Conservation (phyloP, 2,888 invertebrate species). For the Tricholauxania praeusta region DNA sequence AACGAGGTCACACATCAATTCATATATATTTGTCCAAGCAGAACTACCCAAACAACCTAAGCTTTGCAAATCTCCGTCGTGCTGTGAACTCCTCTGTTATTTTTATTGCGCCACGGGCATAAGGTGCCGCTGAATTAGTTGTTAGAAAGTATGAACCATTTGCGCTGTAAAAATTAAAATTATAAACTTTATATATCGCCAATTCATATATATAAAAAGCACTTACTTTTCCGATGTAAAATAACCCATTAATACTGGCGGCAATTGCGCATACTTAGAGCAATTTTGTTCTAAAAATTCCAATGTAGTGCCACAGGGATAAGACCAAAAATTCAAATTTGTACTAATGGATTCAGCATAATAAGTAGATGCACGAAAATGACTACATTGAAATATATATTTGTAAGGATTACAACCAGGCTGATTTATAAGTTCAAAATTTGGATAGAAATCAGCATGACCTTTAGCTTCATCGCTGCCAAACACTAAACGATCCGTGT, state of each 20-base stretch:
- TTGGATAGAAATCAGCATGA: conserved; percentile 73
- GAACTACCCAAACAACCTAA: too few relatives aligned
- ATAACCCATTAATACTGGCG: conserved; percentile 70
- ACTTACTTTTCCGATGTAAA: conserved; percentile 69
- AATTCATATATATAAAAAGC: not conserved
- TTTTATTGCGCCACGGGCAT: conserved; percentile 52
- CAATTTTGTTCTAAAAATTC: conserved; percentile 71
- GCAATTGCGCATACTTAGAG: conserved; percentile 45
- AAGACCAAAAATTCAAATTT: conserved; percentile 71
- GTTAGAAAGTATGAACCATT: conserved; percentile 70
- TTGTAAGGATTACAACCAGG: not conserved
- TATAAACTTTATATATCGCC: not conserved
- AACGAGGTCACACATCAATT: too few relatives aligned
- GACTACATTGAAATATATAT: conserved; percentile 70
- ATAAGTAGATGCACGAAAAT: conserved; percentile 72
- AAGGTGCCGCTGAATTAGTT: conserved; percentile 53
- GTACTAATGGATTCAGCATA: conserved; percentile 72
- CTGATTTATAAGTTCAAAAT: conserved; percentile 67
- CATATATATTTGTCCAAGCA: too few relatives aligned
- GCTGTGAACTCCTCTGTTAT: too few relatives aligned
- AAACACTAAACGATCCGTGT: conserved; percentile 73
- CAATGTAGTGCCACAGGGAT: conserved; percentile 70
- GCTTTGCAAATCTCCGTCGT: too few relatives aligned
- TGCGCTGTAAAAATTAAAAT: conserved; percentile 59
- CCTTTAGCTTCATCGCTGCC: conserved; percentile 72